Evolutionary conservation across 2,797 vertebrate species (phyloP), one percentile per base, ranked within the genome.

Genomic region (Danio kyathit): DNA sequence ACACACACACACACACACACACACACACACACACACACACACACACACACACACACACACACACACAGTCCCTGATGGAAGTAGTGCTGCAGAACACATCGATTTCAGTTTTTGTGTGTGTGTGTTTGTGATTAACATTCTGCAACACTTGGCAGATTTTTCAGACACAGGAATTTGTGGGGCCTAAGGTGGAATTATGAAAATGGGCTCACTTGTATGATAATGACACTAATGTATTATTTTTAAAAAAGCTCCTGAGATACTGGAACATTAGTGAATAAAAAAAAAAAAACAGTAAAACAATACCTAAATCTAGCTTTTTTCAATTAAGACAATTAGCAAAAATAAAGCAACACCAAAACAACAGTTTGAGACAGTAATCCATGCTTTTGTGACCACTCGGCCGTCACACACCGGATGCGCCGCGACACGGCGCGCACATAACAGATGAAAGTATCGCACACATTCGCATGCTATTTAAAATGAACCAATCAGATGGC

Each of bases 61-160:
- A 67, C 12, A 49, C 64, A 38, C 64, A 21, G 5, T 61, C 21
- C 9, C 48, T 19, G 19, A 63, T 40, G 3, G 41, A 74, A 64
- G 38, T 67, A 73, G 61, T 46, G 40, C 21, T 48, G 21, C 56
- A 64, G 44, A 49, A 56, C 16, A 17, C 49, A 65, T 49, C 51
- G 38, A 51, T 64, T 63, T 49, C 21, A 65, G 6, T 74, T 12
- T 43, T 29, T 73, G 6, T 72, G 14, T 38, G 41, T 64, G 4
- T 8, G 6, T 11, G 21, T 49, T 19, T 56, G 14, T 21, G 17
- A 52, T 74, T 74, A 51, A 52, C 71, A 65, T 80, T 75, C 56
- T 59, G 65, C 40, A 16, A 14, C 1, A 54, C 8, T 54, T 52
- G 49, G 12, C 57, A 71, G 57, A 63, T 63, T 70, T 61, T 41